These are phyloP conservation scores for Silurus asotus DNA, from an alignment of 2,113 vertebrate genomes.

Conservation along the genomic window DNA sequence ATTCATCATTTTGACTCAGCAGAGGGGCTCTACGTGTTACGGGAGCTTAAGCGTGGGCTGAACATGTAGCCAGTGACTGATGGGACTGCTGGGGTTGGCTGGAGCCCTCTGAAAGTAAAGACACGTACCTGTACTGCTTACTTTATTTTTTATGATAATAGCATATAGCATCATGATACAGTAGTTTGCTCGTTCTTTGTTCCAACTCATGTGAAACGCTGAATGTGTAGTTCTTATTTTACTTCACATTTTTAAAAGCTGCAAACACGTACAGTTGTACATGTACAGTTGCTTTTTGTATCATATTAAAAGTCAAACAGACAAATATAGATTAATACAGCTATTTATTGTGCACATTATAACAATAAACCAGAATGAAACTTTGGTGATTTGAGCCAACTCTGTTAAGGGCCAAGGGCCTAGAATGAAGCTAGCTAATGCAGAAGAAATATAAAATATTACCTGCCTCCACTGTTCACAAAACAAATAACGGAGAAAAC, in stretches of 20 bases:
- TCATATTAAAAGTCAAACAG: not conserved
- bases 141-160: not conserved
- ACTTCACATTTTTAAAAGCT: not conserved
- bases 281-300: not conserved
- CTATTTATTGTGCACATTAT: not conserved
- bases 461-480: not conserved
- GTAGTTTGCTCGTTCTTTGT: not conserved
- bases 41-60: slow-evolving; percentile 57
- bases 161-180: not conserved
- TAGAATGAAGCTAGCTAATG: not conserved
- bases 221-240: not conserved
- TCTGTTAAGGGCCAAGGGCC: not conserved
- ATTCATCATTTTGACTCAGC: slow-evolving; percentile 72
- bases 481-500: not conserved
- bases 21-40: slow-evolving; percentile 50
- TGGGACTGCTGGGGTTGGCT: slow-evolving; percentile 51
- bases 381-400: not conserved
- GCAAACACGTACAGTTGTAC: no score
- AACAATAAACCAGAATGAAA: not conserved
- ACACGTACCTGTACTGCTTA: slow-evolving; percentile 2
- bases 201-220: not conserved
- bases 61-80: slow-evolving; percentile 60
- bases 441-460: not conserved
- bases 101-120: slow-evolving; percentile 23
- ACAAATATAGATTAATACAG: not conserved